Conservation (phyloP, 2,888 invertebrate genomes). For the Platypus cylindrus region DNA sequence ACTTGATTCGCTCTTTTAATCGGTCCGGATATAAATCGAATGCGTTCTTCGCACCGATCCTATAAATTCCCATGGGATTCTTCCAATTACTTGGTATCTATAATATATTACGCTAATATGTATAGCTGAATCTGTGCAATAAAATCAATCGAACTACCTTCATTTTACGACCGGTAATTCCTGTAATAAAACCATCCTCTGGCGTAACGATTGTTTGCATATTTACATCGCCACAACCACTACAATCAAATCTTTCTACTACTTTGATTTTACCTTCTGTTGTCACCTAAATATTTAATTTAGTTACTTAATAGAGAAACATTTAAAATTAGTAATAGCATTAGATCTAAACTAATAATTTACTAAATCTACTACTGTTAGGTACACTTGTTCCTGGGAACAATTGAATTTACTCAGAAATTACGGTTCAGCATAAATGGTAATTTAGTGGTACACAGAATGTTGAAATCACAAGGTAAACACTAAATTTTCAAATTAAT, state of each 20-base stretch:
- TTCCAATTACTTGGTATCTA: slow-evolving; percentile 72
- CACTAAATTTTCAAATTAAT: too few relatives aligned
- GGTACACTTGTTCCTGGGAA: too few relatives aligned
- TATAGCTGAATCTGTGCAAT: slow-evolving; percentile 1
- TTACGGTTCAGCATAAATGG: too few relatives aligned
- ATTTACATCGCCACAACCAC: slow-evolving; percentile 94
- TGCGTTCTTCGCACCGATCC: slow-evolving; percentile 76
- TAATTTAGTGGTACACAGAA: too few relatives aligned
- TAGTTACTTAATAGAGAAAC: background rate
- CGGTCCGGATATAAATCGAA: slow-evolving; percentile 78
- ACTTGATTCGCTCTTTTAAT: slow-evolving; percentile 64
- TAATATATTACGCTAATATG: slow-evolving; percentile 1
- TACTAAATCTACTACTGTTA: too few relatives aligned
- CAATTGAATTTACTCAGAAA: too few relatives aligned
- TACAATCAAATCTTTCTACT: slow-evolving; percentile 88
- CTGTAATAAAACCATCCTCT: slow-evolving; percentile 64
- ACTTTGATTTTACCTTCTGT: slow-evolving; percentile 84
- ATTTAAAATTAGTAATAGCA: slow-evolving; percentile 2
- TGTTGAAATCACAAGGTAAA: too few relatives aligned
- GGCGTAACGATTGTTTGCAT: slow-evolving; percentile 60
- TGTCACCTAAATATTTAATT: slow-evolving; percentile 50
- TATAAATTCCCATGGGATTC: slow-evolving; percentile 74
- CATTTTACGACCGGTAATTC: slow-evolving; percentile 76
- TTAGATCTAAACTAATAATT: background rate
- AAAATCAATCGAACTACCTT: slow-evolving; percentile 54